These are phyloP conservation scores for Xerus inauris DNA, from an alignment of 2,113 vertebrate genomes.

Conservation along the genomic window DNA sequence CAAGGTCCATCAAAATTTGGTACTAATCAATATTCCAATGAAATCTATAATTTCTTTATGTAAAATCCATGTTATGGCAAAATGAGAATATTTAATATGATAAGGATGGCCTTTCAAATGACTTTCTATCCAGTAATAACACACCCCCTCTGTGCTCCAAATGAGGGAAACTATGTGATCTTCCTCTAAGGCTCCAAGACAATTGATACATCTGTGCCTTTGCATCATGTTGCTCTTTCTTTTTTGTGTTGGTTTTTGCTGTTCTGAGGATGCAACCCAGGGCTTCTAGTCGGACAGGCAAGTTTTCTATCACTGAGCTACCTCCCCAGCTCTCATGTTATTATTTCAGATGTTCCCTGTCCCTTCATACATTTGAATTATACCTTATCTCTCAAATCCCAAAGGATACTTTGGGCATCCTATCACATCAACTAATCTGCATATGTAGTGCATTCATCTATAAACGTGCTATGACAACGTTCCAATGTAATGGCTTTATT, in stretches of 20 bases:
- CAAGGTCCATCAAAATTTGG: not conserved
- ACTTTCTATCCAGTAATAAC: not conserved
- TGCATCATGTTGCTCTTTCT: not conserved
- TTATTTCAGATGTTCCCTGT: not conserved
- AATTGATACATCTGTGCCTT: not conserved
- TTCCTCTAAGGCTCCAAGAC: not conserved
- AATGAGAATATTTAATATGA: not conserved
- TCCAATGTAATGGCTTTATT: not conserved
- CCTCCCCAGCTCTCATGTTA: not conserved
- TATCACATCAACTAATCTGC: not conserved
- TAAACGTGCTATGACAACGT: not conserved
- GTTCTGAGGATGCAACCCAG: not conserved
- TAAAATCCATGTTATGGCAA: not conserved
- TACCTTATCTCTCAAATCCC: not conserved
- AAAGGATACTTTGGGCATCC: not conserved
- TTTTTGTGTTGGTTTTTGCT: not conserved
- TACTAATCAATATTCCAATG: not conserved
- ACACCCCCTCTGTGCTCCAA: not conserved
- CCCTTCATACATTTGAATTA: not conserved
- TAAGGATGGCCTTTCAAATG: not conserved
- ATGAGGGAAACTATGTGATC: not conserved
- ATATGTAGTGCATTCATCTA: not conserved
- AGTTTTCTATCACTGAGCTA: not conserved
- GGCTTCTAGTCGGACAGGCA: too few relatives aligned
- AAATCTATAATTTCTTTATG: not conserved